A percentile compares a stretch with the other conserved stretches of the same genome.
Evolutionary conservation across 1,140 invertebrate genomes (phyloP).

Genomic region (Vollenhovia emeryi): DNA sequence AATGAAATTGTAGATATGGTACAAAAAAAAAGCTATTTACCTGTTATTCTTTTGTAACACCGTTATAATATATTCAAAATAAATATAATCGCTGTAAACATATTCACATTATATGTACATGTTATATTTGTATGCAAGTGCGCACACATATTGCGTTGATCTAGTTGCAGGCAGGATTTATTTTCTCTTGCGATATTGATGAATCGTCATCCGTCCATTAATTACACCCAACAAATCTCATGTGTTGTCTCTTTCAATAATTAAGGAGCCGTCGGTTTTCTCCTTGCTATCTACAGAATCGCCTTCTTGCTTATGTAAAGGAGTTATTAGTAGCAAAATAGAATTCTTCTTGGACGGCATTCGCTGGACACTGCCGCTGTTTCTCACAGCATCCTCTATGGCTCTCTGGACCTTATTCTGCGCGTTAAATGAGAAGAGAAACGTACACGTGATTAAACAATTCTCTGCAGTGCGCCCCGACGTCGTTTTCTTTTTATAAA

Average conservation of each 20-base stretch:
- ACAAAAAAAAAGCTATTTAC: constrained; percentile 48
- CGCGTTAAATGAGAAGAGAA: not conserved
- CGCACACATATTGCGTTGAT: not conserved
- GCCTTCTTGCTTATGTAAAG: not conserved
- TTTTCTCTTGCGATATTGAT: not conserved
- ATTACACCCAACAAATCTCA: not conserved
- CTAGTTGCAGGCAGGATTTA: not conserved
- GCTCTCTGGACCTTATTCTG: not conserved
- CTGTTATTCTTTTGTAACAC: constrained; percentile 38
- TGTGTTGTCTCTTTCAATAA: not conserved
- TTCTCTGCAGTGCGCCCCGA: too few relatives aligned
- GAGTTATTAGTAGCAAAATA: constrained; percentile 20
- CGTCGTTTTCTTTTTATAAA: not conserved
- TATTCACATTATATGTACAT: not conserved
- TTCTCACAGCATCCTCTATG: constrained; percentile 3
- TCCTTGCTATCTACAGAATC: not conserved
- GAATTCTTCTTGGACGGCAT: constrained; percentile 25
- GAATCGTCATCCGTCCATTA: not conserved
- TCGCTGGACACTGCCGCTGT: not conserved
- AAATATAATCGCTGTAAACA: constrained; percentile 18
- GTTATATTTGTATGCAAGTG: not conserved
- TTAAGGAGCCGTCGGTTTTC: not conserved
- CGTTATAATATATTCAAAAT: constrained; percentile 44
- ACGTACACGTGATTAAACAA: not conserved
- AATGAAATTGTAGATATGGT: constrained; percentile 44